phyloP scores from a whole-genome alignment of 1,140 invertebrate species.

The Drosophila bipectinata region DNA sequence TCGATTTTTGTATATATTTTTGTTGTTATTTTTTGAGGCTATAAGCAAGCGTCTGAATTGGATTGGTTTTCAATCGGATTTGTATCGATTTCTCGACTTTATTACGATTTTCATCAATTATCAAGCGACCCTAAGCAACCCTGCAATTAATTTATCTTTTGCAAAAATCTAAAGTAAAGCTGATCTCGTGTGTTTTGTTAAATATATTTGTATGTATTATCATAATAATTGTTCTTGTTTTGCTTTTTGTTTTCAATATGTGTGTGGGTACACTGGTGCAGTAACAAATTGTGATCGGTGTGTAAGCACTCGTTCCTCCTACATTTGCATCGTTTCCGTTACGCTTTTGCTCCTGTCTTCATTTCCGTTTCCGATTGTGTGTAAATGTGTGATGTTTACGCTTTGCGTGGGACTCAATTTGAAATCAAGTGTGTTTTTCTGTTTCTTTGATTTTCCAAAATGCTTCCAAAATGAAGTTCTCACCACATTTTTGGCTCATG shows the following conservation, averaged over 20 bases:
- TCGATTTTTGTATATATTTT: slow-evolving; percentile 25
- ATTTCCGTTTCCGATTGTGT: slow-evolving; percentile 2
- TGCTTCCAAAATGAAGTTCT: slow-evolving; percentile 41
- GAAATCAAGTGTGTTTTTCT: slow-evolving; percentile 34
- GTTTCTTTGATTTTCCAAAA: slow-evolving; percentile 26
- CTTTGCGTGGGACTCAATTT: slow-evolving; percentile 49
- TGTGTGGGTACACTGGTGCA: slow-evolving; percentile 24
- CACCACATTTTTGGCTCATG: slow-evolving; percentile 29
- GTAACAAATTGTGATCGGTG: slow-evolving; percentile 29
- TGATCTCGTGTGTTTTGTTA: slow-evolving; percentile 25
- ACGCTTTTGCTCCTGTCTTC: neutral
- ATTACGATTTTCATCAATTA: neutral
- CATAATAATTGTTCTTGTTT: neutral
- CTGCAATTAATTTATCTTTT: slow-evolving; percentile 33
- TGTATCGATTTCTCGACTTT: slow-evolving; percentile 14
- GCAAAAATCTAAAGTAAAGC: slow-evolving; percentile 49
- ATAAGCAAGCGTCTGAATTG: slow-evolving; percentile 42
- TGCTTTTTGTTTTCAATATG: neutral
- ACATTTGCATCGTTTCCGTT: neutral
- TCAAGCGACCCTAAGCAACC: slow-evolving; percentile 41
- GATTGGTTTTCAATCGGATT: slow-evolving; percentile 10
- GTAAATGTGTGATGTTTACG: slow-evolving; percentile 22
- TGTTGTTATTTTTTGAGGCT: slow-evolving; percentile 18
- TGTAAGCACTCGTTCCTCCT: slow-evolving; percentile 10
- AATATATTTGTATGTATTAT: neutral